Percentiles rank a stretch among this genome's conserved stretches.
Evolutionary conservation across 2,888 invertebrate genomes (phyloP).

Genomic region (Osedax frankpressi): DNA sequence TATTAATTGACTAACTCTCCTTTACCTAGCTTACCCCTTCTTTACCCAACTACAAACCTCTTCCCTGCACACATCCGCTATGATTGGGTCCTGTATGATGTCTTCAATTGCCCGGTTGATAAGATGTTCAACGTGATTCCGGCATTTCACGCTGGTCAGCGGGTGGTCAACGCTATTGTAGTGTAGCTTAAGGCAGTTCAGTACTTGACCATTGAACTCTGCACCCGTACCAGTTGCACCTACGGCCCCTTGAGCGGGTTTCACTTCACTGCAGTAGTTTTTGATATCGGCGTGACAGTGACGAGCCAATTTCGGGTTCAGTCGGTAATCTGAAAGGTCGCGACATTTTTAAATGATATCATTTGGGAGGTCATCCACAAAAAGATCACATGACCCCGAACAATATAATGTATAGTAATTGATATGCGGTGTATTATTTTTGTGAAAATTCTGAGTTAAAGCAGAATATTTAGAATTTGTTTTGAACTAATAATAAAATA

Average conservation of each 20-base stretch:
- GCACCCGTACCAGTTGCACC: no score
- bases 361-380: no score
- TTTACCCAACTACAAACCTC: conserved; percentile 53
- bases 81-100: conserved; percentile 61
- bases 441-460: no score
- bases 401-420: no score
- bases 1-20: no score
- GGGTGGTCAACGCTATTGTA: conserved; percentile 52
- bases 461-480: no score
- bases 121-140: conserved; percentile 16
- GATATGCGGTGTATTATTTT: no score
- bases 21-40: no score
- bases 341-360: no score
- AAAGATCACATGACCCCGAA: no score
- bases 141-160: conserved; percentile 25
- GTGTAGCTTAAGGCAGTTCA: conserved; percentile 74
- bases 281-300: conserved; percentile 71
- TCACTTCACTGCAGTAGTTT: conserved; percentile 52
- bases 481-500: no score
- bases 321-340: conserved; percentile 68
- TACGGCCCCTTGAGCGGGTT: conserved; percentile 29
- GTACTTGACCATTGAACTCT: conserved; percentile 68
- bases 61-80: conserved; percentile 64
- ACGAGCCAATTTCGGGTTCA: conserved; percentile 69
- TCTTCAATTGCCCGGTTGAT: not conserved